Conservation (phyloP, 2,797 vertebrate species). For the Gouania willdenowi region DNA sequence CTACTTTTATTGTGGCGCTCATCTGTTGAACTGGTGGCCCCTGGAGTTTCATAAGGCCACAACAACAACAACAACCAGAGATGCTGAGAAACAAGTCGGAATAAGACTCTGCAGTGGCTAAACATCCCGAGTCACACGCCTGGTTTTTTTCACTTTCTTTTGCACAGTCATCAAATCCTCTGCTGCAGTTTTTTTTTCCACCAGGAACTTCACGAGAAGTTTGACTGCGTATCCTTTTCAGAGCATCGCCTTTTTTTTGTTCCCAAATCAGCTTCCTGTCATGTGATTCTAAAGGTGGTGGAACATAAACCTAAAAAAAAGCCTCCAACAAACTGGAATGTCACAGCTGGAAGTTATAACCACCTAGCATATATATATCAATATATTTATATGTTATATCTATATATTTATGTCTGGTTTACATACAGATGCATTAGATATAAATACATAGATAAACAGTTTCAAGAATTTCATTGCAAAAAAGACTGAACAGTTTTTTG, state of each 20-base stretch:
- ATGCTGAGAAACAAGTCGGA: not conserved
- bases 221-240: conserved; percentile 46
- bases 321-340: conserved; percentile 59
- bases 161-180: no score
- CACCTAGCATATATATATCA: conserved; percentile 54
- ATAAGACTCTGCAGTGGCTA: conserved; percentile 15
- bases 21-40: conserved; percentile 33
- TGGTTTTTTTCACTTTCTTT: conserved; percentile 28
- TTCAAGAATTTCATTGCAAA: conserved; percentile 65
- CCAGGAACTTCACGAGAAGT: conserved; percentile 37
- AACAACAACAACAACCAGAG: conserved; percentile 27
- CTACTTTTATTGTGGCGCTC: conserved; percentile 14
- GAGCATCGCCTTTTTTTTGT: conserved; percentile 43
- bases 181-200: not conserved
- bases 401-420: conserved; percentile 32
- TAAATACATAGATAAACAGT: conserved; percentile 32
- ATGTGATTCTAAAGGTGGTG: no score
- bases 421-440: conserved; percentile 17
- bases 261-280: conserved; percentile 39
- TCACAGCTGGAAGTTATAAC: conserved; percentile 55
- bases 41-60: conserved; percentile 27
- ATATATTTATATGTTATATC: conserved; percentile 42
- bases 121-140: conserved; percentile 19
- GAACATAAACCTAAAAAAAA: no score
- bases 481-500: conserved; percentile 68